These are phyloP conservation scores for Meda fulgida DNA, from an alignment of 2,797 vertebrate genomes.

Conservation along the genomic window DNA sequence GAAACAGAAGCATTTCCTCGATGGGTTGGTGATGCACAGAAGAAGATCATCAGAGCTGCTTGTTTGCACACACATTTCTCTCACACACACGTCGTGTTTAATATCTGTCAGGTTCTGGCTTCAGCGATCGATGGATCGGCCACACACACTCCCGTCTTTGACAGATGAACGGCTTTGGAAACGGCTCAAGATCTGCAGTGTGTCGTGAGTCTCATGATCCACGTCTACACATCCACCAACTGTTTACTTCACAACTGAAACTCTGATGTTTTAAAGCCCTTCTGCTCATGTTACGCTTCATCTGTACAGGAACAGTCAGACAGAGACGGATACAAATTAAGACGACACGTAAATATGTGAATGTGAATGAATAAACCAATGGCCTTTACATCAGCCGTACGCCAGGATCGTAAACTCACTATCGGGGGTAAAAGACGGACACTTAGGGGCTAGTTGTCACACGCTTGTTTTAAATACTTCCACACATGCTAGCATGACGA, in stretches of 20 bases:
- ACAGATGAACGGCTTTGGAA: conserved; percentile 19
- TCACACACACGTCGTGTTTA: not conserved
- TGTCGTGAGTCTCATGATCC: not conserved
- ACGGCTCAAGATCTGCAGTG: not conserved
- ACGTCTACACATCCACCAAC: not conserved
- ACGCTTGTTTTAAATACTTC: too few relatives aligned
- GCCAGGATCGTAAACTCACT: too few relatives aligned
- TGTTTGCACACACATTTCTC: not conserved
- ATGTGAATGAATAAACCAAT: not conserved
- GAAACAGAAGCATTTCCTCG: not conserved
- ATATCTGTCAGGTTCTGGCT: not conserved
- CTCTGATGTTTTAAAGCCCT: not conserved
- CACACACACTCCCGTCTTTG: not conserved
- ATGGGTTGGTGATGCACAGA: not conserved
- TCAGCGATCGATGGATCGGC: not conserved
- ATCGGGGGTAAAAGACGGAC: not conserved
- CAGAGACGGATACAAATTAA: not conserved
- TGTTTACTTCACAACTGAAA: not conserved
- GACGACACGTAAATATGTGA: not conserved
- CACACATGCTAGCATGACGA: too few relatives aligned
- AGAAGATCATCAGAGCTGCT: not conserved
- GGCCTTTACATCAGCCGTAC: not conserved
- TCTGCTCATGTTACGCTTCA: not conserved
- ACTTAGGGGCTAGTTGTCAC: too few relatives aligned
- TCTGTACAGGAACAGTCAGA: not conserved